Evolutionary conservation across 2,797 vertebrate genomes (phyloP).

Genomic region (Pipistrellus pygmaeus): DNA sequence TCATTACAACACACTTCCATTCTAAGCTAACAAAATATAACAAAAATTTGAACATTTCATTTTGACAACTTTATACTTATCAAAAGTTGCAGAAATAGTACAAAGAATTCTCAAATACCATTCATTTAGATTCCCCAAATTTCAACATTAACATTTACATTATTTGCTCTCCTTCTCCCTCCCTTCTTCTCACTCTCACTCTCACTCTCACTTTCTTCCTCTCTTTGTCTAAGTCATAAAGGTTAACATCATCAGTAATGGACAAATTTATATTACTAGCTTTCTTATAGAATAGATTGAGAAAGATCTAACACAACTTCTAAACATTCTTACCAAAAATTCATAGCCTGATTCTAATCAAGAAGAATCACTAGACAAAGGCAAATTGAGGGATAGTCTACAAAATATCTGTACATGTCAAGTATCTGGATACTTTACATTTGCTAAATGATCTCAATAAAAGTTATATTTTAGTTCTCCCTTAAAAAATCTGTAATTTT

Average conservation of each 20-base stretch:
- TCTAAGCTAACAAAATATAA: constrained; percentile 67
- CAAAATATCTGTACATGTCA: neutral
- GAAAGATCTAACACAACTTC: neutral
- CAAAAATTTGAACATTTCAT: constrained; percentile 13
- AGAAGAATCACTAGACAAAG: neutral
- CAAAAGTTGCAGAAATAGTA: neutral
- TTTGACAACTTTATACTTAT: constrained; percentile 37
- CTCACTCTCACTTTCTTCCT: neutral
- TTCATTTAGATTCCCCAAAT: neutral
- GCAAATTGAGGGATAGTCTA: neutral
- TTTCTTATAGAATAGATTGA: neutral
- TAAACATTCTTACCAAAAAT: neutral
- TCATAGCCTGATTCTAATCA: neutral
- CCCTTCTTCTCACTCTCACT: no score
- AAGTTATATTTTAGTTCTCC: constrained; percentile 36
- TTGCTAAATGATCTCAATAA: constrained; percentile 60
- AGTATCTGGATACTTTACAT: constrained; percentile 30
- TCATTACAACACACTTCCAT: constrained; percentile 67
- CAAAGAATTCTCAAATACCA: constrained; percentile 29
- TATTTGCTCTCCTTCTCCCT: neutral
- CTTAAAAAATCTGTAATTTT: neutral
- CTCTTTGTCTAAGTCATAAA: neutral
- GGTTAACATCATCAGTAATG: neutral
- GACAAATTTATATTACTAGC: neutral
- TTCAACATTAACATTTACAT: constrained; percentile 6